phyloP scores from a whole-genome alignment of 2,888 invertebrate genomes.

The Plebejus anna region DNA sequence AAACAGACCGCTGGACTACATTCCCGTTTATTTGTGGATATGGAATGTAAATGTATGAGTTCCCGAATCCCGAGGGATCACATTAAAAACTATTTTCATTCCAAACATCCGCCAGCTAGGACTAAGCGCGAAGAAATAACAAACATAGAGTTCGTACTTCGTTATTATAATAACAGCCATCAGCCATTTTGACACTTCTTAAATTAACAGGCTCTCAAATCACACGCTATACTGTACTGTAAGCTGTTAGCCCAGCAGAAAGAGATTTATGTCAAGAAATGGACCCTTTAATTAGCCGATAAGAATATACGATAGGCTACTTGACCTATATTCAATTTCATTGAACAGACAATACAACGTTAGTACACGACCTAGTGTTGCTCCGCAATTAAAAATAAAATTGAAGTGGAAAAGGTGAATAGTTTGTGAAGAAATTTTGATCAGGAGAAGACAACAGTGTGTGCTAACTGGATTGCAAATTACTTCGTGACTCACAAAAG shows the following conservation, averaged over 20 bases:
- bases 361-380: too few species aligned
- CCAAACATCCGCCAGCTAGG: conserved; percentile 10
- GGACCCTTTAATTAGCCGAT: too few species aligned
- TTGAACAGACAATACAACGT: too few species aligned
- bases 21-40: conserved; percentile 4
- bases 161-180: background rate
- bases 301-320: too few species aligned
- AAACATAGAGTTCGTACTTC: background rate
- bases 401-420: too few species aligned
- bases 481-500: too few species aligned
- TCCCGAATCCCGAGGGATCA: background rate
- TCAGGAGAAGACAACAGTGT: too few species aligned
- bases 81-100: conserved; percentile 10
- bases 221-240: background rate
- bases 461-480: too few species aligned
- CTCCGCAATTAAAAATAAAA: too few species aligned
- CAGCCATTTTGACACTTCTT: background rate
- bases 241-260: background rate
- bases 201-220: conserved; percentile 5
- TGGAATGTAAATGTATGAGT: conserved; percentile 15
- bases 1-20: background rate
- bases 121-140: background rate
- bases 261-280: too few species aligned
- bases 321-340: too few species aligned
- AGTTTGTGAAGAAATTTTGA: too few species aligned